Evolutionary conservation across 2,888 invertebrate species (phyloP), one percentile per base, ranked within the genome.

Genomic region (Steinernema carpocapsae): DNA sequence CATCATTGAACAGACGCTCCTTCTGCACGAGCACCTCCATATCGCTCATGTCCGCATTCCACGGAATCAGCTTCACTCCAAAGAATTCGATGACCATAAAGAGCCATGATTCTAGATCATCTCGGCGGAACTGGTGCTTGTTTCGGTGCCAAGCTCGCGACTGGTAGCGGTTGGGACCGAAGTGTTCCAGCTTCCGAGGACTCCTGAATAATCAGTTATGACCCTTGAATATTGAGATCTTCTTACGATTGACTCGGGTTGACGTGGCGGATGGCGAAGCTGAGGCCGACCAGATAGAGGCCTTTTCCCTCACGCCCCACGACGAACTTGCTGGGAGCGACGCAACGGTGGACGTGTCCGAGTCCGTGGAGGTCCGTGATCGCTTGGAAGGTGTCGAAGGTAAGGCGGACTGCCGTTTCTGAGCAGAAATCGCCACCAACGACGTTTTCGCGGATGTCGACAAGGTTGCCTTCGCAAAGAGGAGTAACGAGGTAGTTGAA

Each of bases 401-500:
- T 56, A 12, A 56, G 26, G 2, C 56, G 56, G 17, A 56, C 24
- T 22, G 56, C 56, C 7, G 56, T 56, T 56, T 56, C 56, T 10
- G 56, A 6, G 24, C n/a, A 56, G 26, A 56, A 56, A 1, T 56
- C 56, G 3, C 56, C 56, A 1, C 56, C 56, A 26, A 51, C 51
- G 14, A 10, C 24, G 6, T 56, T 10, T 26, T 56, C 64, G 17
- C 74, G 74, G 0, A 74, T 19, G 14, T 74, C 74, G 29, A 45
- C 72, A 24, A 74, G 72, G n/a, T 24, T 74, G 19, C 29, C 45
- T 14, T 74, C 74, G 29, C 74, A 71, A 17, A 74, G 32, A 7
- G 74, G 45, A 43, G 43, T 64, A n/a, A 73, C 22, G 12, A 74
- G 7, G 45, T 46, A 74, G 59, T 74, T 74, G 72, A 72, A 46